Conservation (phyloP, 2,888 invertebrate genomes). For the Tyria jacobaeae region DNA sequence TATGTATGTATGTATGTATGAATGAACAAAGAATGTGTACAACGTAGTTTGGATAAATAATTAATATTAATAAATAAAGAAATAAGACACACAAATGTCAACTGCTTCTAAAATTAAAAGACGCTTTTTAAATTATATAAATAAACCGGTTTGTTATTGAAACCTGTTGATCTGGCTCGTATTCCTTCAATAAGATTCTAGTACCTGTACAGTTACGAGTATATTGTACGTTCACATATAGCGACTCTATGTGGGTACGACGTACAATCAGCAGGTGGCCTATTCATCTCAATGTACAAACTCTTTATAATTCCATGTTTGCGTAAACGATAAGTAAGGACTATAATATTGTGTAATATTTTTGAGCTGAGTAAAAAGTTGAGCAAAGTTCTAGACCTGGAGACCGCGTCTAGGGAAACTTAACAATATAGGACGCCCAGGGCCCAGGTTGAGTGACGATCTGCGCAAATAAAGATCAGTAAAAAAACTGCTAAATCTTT, state of each 20-base stretch:
- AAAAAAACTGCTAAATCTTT: too few relatives aligned
- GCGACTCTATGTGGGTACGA: neutral
- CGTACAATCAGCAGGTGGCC: constrained; percentile 34
- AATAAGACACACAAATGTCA: too few relatives aligned
- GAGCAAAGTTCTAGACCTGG: too few relatives aligned
- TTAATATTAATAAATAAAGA: too few relatives aligned
- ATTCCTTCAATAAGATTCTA: neutral
- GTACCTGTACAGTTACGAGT: neutral
- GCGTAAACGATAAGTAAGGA: neutral
- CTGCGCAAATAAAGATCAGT: neutral
- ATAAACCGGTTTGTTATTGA: neutral
- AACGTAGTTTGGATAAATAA: too few relatives aligned
- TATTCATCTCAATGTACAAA: constrained; percentile 30
- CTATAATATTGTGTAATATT: neutral
- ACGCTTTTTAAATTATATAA: neutral
- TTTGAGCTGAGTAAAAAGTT: neutral
- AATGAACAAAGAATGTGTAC: too few relatives aligned
- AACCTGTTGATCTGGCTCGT: neutral
- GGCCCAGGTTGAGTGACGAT: too few relatives aligned
- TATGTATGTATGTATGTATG: too few relatives aligned
- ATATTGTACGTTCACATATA: neutral
- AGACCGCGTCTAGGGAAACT: too few relatives aligned
- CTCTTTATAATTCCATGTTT: constrained; percentile 14
- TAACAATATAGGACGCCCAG: too few relatives aligned
- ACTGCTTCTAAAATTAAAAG: neutral